Base-by-base conservation (phyloP, 2,113 vertebrate genomes). In the Festucalex cinctus region DNA sequence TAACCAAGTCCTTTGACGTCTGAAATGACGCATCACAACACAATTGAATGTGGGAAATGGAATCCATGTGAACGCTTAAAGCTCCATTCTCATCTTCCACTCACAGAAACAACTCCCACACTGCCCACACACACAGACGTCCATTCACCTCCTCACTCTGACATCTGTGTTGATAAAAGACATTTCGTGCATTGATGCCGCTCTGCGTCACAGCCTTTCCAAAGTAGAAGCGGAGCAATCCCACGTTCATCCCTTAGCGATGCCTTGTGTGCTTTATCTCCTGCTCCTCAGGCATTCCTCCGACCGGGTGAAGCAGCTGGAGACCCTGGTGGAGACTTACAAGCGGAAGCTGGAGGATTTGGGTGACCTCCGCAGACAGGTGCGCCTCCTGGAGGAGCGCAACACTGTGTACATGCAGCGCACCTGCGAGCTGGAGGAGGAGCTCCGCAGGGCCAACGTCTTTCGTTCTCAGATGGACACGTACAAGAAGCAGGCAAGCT, bases 391-490 rank as follows among this genome's bases (percentile, higher is more conserved):
- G 77, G 95, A 97, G 88, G 94, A 97, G 78, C 83, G 93, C 28
- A 97, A 95, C 71, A 92, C 92, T 0, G 91, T 94, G 46, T 94
- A 96, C 72, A 95, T 96, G 63, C 94, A 95, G 84, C 94, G 94
- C 71, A 97, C 95, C 17, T 93, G 92, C n/a, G 93, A 95, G 86
- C 93, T 97, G 88, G 95, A 96, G 83, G 94, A 95, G 16, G 95
- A 96, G 80, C 92, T 94, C 12, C 92, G 93, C 39, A 70, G 92
- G 24, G 94, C 94, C 0, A 91, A 93, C 44, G 82, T 89, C 0
- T 86, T 91, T 44, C 94, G 95, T 5, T 82, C 66, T 41, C 94
- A 95, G 88, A 90, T 95, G 66, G 94, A 96, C 87, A 88, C 79
- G 37, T 94, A 94, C 86, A 92, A 91, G 85, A 90, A 89, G 82